phyloP scores from a whole-genome alignment of 2,113 vertebrate genomes.

The Pluvianellus socialis region DNA sequence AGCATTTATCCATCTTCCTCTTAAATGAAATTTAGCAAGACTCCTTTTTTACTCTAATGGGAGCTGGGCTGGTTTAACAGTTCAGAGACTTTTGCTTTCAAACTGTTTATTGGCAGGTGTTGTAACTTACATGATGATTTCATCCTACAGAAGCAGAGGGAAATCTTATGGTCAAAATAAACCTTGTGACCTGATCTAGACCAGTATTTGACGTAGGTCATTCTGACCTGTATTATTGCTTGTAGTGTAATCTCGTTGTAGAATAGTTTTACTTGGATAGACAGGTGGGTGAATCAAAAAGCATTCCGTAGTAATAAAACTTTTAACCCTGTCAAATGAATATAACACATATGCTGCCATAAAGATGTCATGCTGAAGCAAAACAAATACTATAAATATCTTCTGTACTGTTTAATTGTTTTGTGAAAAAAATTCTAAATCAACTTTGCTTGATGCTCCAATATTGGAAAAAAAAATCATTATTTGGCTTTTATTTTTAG shows the following conservation, averaged over 20 bases:
- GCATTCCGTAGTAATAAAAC: not conserved
- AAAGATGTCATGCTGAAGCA: not conserved
- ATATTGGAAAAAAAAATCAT: not conserved
- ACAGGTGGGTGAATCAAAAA: not conserved
- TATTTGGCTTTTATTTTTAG: constrained; percentile 47
- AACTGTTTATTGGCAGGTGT: not conserved
- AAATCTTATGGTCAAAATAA: not conserved
- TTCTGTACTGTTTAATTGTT: not conserved
- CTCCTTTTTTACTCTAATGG: not conserved
- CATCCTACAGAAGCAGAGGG: not conserved
- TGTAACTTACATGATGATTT: not conserved
- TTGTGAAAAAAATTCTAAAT: constrained; percentile 5
- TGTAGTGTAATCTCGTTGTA: not conserved
- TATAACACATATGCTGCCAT: not conserved
- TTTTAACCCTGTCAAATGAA: not conserved
- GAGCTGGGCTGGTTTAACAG: not conserved
- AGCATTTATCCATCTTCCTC: not conserved
- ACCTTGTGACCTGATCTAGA: not conserved
- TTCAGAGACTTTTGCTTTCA: constrained; percentile 3
- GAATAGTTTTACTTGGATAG: not conserved
- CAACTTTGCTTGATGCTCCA: not conserved
- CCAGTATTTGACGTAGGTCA: not conserved
- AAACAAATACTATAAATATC: not conserved
- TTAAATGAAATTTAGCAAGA: not conserved
- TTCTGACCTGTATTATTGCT: not conserved